Evolutionary conservation across 2,113 vertebrate genomes (phyloP), one percentile per base, ranked within the genome.

Genomic region (Heptranchias perlo): DNA sequence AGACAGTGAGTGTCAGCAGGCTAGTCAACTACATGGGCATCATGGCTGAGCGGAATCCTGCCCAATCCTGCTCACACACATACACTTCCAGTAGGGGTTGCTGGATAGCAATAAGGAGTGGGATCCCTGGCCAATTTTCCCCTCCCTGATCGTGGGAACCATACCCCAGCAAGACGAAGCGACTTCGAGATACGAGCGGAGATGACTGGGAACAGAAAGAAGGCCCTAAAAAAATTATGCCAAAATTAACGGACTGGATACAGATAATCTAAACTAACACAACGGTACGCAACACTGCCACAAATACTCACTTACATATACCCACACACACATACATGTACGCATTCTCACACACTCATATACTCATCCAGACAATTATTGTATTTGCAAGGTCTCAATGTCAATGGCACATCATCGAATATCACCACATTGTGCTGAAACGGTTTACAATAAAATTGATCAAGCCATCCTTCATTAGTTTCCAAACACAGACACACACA

Each of bases 381-480:
- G 94, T 49, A 69, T 67, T 69, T 95, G 49, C 94, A 47, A 67
- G 94, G 94, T 95, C 94, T 31, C 64, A 49, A 39, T 95, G 94
- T 95, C 65, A 95, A 67, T 95, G 94, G 65, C 44, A 67, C 65
- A 95, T 95, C 94, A 95, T 69, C 94, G 73, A 52, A 67, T 95
- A 73, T 95, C 94, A 35, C 23, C 94, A 31, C 65, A 35, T 69
- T 69, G 94, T 31, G 23, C 94, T 95, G 94, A 95, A 35, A 67
- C 52, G 94, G 47, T 95, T 95, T 73, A 52, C 44, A 69, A 95
- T 95, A 95, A 95, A 73, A 95, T 95, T 95, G 94, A 95, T 95
- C 65, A 73, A 47, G 65, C 73, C 94, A 67, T 95, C 94, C 94
- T 69, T 95, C 94, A 95, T 95, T 95, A 95, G 94, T 95, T 69